Evolutionary conservation across 2,113 vertebrate species (phyloP), one percentile per base, ranked within the genome.

Genomic region (Colossoma macropomum): DNA sequence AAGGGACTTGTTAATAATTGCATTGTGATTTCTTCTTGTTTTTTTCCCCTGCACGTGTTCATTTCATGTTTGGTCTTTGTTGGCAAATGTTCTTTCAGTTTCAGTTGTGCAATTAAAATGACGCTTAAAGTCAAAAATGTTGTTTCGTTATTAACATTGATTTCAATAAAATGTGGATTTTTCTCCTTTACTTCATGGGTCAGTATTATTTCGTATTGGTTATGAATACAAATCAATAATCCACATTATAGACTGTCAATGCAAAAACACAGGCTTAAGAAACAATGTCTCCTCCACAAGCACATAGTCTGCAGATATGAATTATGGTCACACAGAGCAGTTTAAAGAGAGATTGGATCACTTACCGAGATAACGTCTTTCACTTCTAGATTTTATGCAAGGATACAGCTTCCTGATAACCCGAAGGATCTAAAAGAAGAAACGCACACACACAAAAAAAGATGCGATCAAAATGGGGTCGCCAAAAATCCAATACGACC

Each of bases 351-450:
- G 82, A 83, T 23, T 75, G 27, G 23, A n/a, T 85, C 81, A 95
- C 95, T 96, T 90, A 96, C 95, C 95, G 84, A 13, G 82, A 91
- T 87, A 89, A 85, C 78, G 91, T 81, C 82, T 87, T 87, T 92
- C 82, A 92, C 83, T 88, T 80, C 88, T 79, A 91, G 87, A 90
- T 85, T 76, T 88, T 86, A 89, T 83, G 87, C 86, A 91, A 88
- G 87, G 82, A 86, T 89, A 76, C 77, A 25, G 89, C 81, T 86
- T 88, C 92, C 90, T 72, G 91, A 90, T 90, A 89, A 60, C 88
- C 90, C 86, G 90, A 84, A 88, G 87, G 88, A 89, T 88, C 94
- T 95, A 90, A 32, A 86, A 21, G 80, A 27, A 62, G 50, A 17
- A 52, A 84, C 75, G 74, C 85, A 65, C 66, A 32, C 28, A 16